A percentile compares a stretch with the other conserved stretches of the same genome.
These are phyloP conservation scores for Ichneumon xanthorius DNA, from an alignment of 2,888 invertebrate species.

Conservation along the genomic window DNA sequence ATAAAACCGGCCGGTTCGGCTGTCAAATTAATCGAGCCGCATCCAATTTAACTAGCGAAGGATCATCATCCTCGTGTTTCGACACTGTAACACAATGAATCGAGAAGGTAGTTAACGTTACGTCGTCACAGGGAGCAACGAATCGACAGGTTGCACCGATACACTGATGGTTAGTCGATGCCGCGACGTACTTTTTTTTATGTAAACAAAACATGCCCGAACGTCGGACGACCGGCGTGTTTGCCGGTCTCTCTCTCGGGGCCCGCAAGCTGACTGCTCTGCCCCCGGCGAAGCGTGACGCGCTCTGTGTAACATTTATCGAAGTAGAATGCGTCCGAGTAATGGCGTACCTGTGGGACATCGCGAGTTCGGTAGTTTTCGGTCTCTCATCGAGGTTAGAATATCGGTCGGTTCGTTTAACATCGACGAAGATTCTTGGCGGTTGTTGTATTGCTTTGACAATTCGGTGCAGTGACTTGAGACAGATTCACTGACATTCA, in stretches of 20 bases:
- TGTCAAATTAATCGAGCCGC: background rate
- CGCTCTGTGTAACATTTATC: background rate
- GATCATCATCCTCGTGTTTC: background rate
- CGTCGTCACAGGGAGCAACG: background rate
- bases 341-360: background rate
- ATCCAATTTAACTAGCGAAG: background rate
- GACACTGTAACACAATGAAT: background rate
- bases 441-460: too few relatives aligned
- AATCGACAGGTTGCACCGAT: background rate
- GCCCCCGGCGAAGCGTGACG: background rate
- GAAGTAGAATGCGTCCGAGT: background rate
- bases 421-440: too few relatives aligned
- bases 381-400: background rate
- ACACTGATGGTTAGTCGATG: background rate
- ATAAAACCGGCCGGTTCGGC: background rate
- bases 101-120: background rate
- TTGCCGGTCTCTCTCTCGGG: background rate
- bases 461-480: too few relatives aligned
- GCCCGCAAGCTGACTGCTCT: background rate
- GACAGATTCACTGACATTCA: too few relatives aligned
- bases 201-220: slow-evolving; percentile 5
- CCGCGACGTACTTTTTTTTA: background rate
- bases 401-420: background rate
- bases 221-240: background rate
- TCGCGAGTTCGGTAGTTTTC: background rate